Base-by-base conservation (phyloP, 2,888 invertebrate genomes). In the Abscondita cerata region DNA sequence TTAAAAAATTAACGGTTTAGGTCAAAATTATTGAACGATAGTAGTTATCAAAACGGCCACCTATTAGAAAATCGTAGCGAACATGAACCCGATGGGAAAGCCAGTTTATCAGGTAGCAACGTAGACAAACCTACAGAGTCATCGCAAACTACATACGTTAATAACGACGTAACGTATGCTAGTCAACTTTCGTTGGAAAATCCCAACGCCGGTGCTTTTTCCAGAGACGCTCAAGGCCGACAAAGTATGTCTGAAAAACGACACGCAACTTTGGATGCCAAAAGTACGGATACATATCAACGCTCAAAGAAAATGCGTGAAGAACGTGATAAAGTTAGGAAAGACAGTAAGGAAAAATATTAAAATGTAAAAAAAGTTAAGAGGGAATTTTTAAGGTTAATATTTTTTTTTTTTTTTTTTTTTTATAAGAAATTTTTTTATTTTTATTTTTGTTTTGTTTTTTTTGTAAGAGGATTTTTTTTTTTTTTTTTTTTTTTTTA, bases 171-270 rank as follows among this genome's bases (percentile, higher is more conserved):
- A 8, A 89, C 90, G 0, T 91, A 91, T 73, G 89, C 89, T 54
- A 91, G 90, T 73, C 91, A 91, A 76, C 79, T 90, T 56, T 90
- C 90, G 2, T 76, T 91, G 67, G 89, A 90, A 59, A 87, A 86
- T 70, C 85, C 85, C 54, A 87, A 86, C 70, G 84, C 85, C 3
- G 83, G 82, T 58, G 75, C 79, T 25, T 90, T 91, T 76, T 91
- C 92, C 46, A 86, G 99, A 20, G 98, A 98, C 79, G 97, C 96
- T 0, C 88, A 98, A 67, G 98, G 97, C 0, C 85, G 98, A 20
- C 95, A 97, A 77, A 98, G 97, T 76, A 97, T 99, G 92, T 98
- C 98, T 0, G 98, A 99, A 82, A 99, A 99, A 79, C 85, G 98
- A 47, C 96, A 96, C 82, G 96, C 96, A 0, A 95, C 96, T 1